phyloP scores from a whole-genome alignment of 1,140 invertebrate species.

The Cotesia glomerata region DNA sequence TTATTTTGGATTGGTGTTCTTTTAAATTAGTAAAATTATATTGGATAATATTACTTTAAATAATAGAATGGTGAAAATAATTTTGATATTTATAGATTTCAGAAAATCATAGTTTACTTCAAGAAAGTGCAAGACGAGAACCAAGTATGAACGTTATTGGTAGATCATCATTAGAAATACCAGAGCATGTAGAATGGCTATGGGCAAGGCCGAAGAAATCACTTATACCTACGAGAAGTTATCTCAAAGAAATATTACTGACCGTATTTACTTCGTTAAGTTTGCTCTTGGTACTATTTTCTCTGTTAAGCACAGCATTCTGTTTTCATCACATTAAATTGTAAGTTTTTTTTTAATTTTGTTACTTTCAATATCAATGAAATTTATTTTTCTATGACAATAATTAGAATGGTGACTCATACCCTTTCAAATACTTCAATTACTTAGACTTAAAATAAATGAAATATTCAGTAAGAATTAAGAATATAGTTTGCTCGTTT shows the following conservation, averaged over 20 bases:
- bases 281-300: conserved; percentile 71
- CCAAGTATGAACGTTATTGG: conserved; percentile 56
- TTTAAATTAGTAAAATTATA: conserved; percentile 74
- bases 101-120: conserved; percentile 41
- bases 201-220: conserved; percentile 68
- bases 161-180: conserved; percentile 51
- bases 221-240: conserved; percentile 73
- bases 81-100: conserved; percentile 43
- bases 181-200: conserved; percentile 53
- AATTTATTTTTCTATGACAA: conserved; percentile 6
- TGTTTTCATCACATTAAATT: conserved; percentile 80
- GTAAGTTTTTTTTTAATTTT: conserved; percentile 67
- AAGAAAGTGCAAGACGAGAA: conserved; percentile 50
- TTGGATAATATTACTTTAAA: conserved; percentile 8
- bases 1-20: conserved; percentile 87
- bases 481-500: no score
- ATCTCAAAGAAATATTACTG: conserved; percentile 73
- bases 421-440: no score
- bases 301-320: conserved; percentile 73
- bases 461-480: no score
- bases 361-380: neutral
- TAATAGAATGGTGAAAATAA: conserved; percentile 48
- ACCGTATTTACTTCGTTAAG: conserved; percentile 75
- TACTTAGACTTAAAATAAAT: no score
- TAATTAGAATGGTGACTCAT: neutral